Conservation (phyloP, 2,797 vertebrate species). For the Chiloscyllium punctatum region DNA sequence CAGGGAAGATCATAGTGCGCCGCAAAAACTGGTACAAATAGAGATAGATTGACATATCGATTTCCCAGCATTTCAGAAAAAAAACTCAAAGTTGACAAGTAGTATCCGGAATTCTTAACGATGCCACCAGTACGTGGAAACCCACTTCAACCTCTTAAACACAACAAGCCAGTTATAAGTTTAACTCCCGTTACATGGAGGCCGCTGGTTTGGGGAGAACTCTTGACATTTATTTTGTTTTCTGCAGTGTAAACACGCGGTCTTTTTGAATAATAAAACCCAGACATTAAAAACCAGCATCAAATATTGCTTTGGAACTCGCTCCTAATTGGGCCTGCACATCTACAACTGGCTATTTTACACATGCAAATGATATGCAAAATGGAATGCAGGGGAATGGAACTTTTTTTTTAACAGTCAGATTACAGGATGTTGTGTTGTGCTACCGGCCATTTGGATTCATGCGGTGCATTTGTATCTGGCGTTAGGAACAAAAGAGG, state of each 20-base stretch:
- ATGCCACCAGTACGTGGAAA: slow-evolving; percentile 45
- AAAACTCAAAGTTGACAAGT: slow-evolving; percentile 57
- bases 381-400: slow-evolving; percentile 9
- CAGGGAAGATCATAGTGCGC: slow-evolving; percentile 82
- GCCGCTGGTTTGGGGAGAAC: background rate
- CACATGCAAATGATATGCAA: slow-evolving; percentile 22
- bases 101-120: slow-evolving; percentile 51
- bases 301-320: background rate
- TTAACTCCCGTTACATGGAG: background rate
- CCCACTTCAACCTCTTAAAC: slow-evolving; percentile 29
- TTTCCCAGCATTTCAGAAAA: slow-evolving; percentile 65
- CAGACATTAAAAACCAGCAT: background rate
- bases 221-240: background rate
- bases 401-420: slow-evolving; percentile 11
- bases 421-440: background rate
- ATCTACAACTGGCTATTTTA: slow-evolving; percentile 4
- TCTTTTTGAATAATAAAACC: slow-evolving; percentile 23
- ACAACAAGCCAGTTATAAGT: background rate
- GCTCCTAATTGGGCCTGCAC: background rate
- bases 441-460: background rate
- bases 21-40: slow-evolving; percentile 76
- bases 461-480: slow-evolving; percentile 41
- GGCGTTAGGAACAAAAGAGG: slow-evolving; percentile 78
- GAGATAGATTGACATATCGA: slow-evolving; percentile 87
- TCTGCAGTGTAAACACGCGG: background rate